Percentiles rank a stretch among this genome's conserved stretches.
Evolutionary conservation across 1,140 invertebrate species (phyloP).

Genomic region (Neotoxoptera formosana): DNA sequence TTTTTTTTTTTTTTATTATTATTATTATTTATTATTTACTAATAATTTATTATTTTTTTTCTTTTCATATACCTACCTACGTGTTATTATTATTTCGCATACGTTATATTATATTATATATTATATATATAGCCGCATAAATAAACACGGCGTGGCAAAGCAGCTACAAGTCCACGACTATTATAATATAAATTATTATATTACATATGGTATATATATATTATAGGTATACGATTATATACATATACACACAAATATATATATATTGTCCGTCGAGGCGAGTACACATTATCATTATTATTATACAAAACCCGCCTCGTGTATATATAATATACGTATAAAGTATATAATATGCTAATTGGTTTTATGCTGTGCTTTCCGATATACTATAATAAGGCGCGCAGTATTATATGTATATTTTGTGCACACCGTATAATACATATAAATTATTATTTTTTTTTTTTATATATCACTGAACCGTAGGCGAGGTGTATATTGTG

Average conservation of each 20-base stretch:
- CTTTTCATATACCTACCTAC: background rate
- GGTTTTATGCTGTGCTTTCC: constrained; percentile 11
- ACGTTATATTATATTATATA: background rate
- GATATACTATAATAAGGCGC: background rate
- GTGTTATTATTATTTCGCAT: constrained; percentile 5
- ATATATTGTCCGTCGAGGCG: background rate
- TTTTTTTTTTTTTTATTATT: background rate
- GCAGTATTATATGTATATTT: background rate
- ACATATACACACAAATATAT: no score
- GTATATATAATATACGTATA: background rate
- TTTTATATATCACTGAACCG: background rate
- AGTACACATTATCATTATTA: background rate
- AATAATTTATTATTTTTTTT: constrained; percentile 21
- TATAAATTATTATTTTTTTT: background rate
- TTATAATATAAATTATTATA: constrained; percentile 1
- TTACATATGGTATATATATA: no score
- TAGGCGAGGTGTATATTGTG: background rate
- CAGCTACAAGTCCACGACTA: background rate
- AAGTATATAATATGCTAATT: constrained; percentile 17
- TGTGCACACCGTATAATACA: background rate
- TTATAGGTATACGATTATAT: no score
- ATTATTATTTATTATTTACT: constrained; percentile 29
- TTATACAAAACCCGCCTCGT: background rate
- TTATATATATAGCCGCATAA: background rate
- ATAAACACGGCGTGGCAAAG: background rate